A percentile compares a stretch with the other conserved stretches of the same genome.
Conservation (phyloP, 2,888 invertebrate genomes). For the Galerucella pusilla region DNA sequence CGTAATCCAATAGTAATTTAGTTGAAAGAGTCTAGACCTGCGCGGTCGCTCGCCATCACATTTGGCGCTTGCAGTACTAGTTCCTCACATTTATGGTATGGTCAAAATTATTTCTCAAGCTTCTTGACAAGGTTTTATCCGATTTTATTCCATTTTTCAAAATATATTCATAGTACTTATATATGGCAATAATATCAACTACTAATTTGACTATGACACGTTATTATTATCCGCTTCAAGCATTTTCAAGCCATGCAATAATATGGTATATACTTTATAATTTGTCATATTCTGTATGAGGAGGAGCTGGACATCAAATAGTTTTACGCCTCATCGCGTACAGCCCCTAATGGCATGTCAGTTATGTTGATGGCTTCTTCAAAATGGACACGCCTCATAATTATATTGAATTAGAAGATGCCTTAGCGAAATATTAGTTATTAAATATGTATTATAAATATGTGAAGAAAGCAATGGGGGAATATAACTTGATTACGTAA, state of each 20-base stretch:
- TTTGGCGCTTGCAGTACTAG: no score
- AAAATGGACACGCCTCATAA: constrained; percentile 41
- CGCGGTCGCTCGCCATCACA: no score
- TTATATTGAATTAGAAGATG: constrained; percentile 19
- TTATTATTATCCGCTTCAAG: background rate
- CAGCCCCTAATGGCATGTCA: constrained; percentile 47
- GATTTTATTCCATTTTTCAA: no score
- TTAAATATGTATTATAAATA: background rate
- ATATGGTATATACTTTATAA: constrained; percentile 1
- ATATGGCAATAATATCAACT: background rate
- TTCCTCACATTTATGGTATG: no score
- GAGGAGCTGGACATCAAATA: constrained; percentile 31
- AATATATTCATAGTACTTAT: no score
- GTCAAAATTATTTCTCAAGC: no score
- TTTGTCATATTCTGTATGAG: constrained; percentile 32
- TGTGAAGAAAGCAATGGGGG: no score
- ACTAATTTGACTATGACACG: background rate
- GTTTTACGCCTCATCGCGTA: constrained; percentile 53
- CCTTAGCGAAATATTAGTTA: background rate
- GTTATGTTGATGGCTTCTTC: constrained; percentile 41
- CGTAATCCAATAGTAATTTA: no score
- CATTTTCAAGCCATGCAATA: background rate
- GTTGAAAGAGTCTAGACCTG: no score
- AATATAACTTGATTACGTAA: no score
- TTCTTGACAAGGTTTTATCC: no score